Evolutionary conservation across 2,888 invertebrate species (phyloP), one percentile per base, ranked within the genome.

Genomic region (Volucella bombylans): DNA sequence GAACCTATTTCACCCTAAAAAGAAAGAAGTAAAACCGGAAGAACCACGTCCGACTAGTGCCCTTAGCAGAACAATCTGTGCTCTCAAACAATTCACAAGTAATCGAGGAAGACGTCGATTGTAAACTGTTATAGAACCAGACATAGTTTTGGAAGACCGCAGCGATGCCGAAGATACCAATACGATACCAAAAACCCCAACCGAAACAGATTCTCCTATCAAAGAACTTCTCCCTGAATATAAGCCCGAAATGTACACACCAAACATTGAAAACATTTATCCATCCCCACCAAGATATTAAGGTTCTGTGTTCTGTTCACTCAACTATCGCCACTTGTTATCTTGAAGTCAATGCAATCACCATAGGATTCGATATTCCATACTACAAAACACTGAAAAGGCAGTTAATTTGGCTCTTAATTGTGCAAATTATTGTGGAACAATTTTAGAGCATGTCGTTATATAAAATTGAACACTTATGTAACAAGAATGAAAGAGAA

Each of bases 21-120:
- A 1, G 81, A 82, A 77, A 1, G 81, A 79, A 11, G 50, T 23
- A 9, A 11, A 11, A 11, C 71, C 8, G 12, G 3, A 88, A 87
- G 62, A 89, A 88, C 0, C 88, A 88, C 90, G 90, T 64, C 77
- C 89, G 1, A 87, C 85, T 11, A 90, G 90, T 57, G 71, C 89
- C 2, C 88, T 88, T 14, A 90, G 89, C 71, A 90, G 89, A 80
- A 88, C 62, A 64, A 49, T 82, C 82, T 6, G 87, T 88, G 0
- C 88, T 90, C 88, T 93, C 92, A 10, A 87, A 92, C 89, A 94
- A 91, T 91, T 93, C 89, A 88, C 91, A 90, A 91, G 92, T 89
- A 88, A 92, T 89, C 88, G 92, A 88, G 89, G 92, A 91, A 87
- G 89, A 89, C 78, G 88, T 90, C 10, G 90, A 92, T 68, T 89